phyloP scores from a whole-genome alignment of 2,888 invertebrate genomes.

The Mesorhabditis spiculigera region DNA sequence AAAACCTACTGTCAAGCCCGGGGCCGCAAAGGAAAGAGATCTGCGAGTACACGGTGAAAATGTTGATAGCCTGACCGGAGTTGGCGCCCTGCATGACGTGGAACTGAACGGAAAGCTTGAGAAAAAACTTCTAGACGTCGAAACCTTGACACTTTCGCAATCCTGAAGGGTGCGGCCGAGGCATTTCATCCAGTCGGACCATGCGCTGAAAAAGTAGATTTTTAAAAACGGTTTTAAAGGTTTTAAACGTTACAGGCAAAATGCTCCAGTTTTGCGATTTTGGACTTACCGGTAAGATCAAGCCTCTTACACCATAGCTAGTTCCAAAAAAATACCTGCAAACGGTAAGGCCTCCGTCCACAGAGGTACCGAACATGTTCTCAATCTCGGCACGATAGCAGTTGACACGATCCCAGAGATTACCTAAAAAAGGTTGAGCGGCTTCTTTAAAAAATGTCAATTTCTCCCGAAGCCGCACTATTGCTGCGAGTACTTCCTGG shows the following conservation, averaged over 20 bases:
- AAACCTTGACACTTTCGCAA: constrained; percentile 2
- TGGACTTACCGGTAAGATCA: no score
- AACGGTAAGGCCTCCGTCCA: neutral
- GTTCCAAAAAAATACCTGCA: neutral
- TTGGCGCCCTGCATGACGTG: neutral
- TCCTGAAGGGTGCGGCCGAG: neutral
- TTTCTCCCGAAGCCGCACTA: no score
- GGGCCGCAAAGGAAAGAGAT: constrained; percentile 3
- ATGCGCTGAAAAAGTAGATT: neutral
- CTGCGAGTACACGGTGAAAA: constrained; percentile 3
- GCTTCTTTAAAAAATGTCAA: no score
- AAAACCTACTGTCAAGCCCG: neutral
- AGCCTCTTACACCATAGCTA: no score
- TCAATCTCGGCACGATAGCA: neutral
- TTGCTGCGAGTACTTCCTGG: no score
- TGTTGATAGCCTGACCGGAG: constrained; percentile 3
- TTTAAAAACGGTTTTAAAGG: neutral
- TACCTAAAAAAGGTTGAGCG: no score
- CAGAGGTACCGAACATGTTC: neutral
- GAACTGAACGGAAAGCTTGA: constrained; percentile 4
- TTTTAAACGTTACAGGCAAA: neutral
- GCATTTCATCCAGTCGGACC: neutral
- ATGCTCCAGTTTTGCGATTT: neutral
- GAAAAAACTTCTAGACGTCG: neutral
- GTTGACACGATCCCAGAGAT: neutral